Percentiles rank a stretch among this genome's conserved stretches.
phyloP scores from a whole-genome alignment of 2,113 vertebrate genomes.

The Trichomycterus rosablanca region DNA sequence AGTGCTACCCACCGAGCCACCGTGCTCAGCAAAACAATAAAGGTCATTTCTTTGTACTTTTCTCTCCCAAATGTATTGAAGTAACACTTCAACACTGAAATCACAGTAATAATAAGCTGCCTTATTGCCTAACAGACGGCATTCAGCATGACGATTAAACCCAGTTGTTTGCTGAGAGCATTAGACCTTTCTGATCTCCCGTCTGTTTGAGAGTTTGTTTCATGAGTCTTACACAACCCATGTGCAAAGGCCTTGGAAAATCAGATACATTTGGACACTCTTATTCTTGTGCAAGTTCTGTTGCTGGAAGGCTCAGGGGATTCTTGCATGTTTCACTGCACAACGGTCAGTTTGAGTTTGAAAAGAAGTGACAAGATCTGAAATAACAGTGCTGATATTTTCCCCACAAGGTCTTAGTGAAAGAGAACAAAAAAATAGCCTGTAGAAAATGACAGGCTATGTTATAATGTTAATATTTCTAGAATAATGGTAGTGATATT shows the following conservation, averaged over 20 bases:
- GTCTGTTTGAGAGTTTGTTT: slow-evolving; percentile 17
- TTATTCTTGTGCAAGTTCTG: neutral
- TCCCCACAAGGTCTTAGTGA: neutral
- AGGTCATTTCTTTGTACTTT: no score
- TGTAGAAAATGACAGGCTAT: neutral
- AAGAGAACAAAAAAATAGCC: neutral
- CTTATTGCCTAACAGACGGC: slow-evolving; percentile 59
- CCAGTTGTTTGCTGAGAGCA: slow-evolving; percentile 2
- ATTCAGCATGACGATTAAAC: slow-evolving; percentile 39
- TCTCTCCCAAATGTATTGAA: no score
- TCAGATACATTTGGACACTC: neutral
- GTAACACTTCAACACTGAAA: slow-evolving; percentile 41
- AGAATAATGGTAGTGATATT: no score
- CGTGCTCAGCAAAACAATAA: no score
- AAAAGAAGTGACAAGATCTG: slow-evolving; percentile 18
- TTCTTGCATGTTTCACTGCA: slow-evolving; percentile 10
- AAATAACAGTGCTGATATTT: slow-evolving; percentile 23
- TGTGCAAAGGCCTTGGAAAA: slow-evolving; percentile 5
- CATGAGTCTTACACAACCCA: neutral
- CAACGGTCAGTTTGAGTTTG: neutral
- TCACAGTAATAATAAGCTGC: slow-evolving; percentile 58
- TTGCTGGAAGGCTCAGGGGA: slow-evolving; percentile 4
- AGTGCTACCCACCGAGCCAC: no score
- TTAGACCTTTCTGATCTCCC: slow-evolving; percentile 25
- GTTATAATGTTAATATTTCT: no score